A percentile compares a stretch with the other conserved stretches of the same genome.
These are phyloP conservation scores for Copsychus sechellarum DNA, from an alignment of 2,113 vertebrate species.

Conservation along the genomic window DNA sequence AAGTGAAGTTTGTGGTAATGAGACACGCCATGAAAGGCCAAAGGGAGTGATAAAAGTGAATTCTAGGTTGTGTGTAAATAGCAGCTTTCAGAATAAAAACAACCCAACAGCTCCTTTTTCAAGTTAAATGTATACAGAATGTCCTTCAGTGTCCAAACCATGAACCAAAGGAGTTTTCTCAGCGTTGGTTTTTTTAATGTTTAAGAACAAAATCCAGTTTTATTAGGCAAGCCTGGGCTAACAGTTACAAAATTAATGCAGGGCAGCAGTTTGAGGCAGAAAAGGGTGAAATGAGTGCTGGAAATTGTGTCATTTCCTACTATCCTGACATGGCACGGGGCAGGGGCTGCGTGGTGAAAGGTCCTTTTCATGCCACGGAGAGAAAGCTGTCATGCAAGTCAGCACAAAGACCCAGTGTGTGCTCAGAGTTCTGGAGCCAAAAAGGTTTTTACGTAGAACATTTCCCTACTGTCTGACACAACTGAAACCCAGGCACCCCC, in stretches of 20 bases:
- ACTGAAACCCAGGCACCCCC: background rate
- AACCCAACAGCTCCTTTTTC: background rate
- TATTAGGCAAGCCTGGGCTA: background rate
- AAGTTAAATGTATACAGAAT: background rate
- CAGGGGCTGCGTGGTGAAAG: constrained; percentile 19
- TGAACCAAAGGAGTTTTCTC: background rate
- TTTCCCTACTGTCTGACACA: background rate
- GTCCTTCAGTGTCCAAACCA: background rate
- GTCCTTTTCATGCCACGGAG: constrained; percentile 14
- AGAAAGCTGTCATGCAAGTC: constrained; percentile 27
- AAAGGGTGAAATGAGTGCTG: background rate
- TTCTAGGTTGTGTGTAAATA: background rate
- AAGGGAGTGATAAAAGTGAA: background rate
- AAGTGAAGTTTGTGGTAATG: background rate
- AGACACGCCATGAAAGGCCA: background rate
- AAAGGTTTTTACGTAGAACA: background rate
- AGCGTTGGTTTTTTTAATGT: background rate
- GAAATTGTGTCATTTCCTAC: background rate
- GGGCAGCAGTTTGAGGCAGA: background rate
- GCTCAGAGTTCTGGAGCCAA: background rate
- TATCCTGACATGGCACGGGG: background rate
- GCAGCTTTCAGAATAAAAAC: background rate
- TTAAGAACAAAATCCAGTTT: background rate
- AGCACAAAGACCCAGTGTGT: constrained; percentile 41
- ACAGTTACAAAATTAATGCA: background rate